Percentiles rank a stretch among this genome's conserved stretches.
These are phyloP conservation scores for Galeruca laticollis DNA, from an alignment of 2,888 invertebrate species.

Conservation along the genomic window DNA sequence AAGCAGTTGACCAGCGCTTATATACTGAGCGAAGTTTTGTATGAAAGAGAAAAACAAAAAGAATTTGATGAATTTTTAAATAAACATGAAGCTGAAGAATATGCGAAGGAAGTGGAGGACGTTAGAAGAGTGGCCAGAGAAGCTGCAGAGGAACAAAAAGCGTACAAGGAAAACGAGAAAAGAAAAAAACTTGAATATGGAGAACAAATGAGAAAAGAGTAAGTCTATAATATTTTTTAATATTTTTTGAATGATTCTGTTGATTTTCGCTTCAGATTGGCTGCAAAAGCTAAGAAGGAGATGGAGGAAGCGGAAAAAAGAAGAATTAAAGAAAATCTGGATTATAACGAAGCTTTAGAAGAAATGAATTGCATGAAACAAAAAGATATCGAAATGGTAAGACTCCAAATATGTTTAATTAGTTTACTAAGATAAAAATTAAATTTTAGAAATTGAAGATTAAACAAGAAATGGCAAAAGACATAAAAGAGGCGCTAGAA, in stretches of 20 bases:
- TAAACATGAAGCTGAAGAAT: slow-evolving; percentile 54
- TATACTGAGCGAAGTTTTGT: slow-evolving; percentile 57
- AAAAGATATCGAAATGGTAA: slow-evolving; percentile 59
- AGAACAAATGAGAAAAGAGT: slow-evolving; percentile 10
- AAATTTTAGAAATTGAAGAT: slow-evolving; percentile 40
- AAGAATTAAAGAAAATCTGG: slow-evolving; percentile 60
- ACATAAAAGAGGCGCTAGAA: slow-evolving; percentile 48
- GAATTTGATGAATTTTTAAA: slow-evolving; percentile 59
- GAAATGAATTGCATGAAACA: slow-evolving; percentile 63
- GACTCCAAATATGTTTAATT: background rate
- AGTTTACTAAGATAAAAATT: background rate
- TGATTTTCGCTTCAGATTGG: slow-evolving; percentile 14
- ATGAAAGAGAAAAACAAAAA: slow-evolving; percentile 60
- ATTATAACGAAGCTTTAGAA: slow-evolving; percentile 59
- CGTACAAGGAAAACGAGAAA: slow-evolving; percentile 48
- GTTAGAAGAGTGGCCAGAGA: slow-evolving; percentile 52
- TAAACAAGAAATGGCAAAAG: slow-evolving; percentile 37
- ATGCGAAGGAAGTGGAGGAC: slow-evolving; percentile 47
- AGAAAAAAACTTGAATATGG: slow-evolving; percentile 19
- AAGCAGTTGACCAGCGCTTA: slow-evolving; percentile 59
- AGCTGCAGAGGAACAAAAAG: slow-evolving; percentile 52
- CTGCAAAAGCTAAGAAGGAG: slow-evolving; percentile 10
- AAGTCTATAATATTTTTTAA: background rate
- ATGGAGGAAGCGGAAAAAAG: slow-evolving; percentile 35
- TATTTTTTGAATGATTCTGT: background rate